Evolutionary conservation across 2,888 invertebrate genomes (phyloP).

Genomic region (Prosapia bicincta): DNA sequence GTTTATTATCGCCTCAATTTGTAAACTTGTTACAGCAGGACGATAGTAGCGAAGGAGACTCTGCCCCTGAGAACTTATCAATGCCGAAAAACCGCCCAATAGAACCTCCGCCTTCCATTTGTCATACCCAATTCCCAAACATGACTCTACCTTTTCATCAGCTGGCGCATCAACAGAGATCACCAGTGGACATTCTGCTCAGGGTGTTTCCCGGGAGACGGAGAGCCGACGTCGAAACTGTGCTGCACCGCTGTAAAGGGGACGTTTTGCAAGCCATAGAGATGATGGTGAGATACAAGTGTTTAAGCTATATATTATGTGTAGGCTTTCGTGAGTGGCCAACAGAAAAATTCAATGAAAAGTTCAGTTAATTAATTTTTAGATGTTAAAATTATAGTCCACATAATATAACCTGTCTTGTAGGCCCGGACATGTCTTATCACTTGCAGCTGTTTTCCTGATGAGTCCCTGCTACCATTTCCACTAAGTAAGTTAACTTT

Average conservation of each 20-base stretch:
- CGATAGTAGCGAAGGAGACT: slow-evolving; percentile 40
- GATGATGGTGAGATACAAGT: slow-evolving; percentile 70
- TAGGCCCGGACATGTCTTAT: no score
- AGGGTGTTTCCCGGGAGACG: slow-evolving; percentile 87
- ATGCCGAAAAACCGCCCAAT: slow-evolving; percentile 56
- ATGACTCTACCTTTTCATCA: slow-evolving; percentile 6
- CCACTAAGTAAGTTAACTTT: no score
- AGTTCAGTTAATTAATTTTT: no score
- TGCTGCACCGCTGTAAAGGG: slow-evolving; percentile 78
- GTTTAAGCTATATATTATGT: no score
- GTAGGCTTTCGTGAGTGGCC: no score
- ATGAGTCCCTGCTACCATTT: no score
- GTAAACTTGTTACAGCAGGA: slow-evolving; percentile 31
- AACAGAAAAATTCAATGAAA: no score
- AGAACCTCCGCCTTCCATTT: slow-evolving; percentile 26
- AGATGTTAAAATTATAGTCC: no score
- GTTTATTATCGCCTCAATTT: no score
- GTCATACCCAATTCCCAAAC: slow-evolving; percentile 14
- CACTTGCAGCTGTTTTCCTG: no score
- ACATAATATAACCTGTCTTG: no score
- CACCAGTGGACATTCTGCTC: slow-evolving; percentile 82
- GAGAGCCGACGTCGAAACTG: slow-evolving; percentile 79
- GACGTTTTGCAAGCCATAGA: slow-evolving; percentile 94
- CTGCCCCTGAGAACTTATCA: slow-evolving; percentile 71
- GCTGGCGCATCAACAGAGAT: slow-evolving; percentile 51